Evolutionary conservation across 2,888 invertebrate genomes (phyloP), one percentile per base, ranked within the genome.

Genomic region (Eristalis pertinax): DNA sequence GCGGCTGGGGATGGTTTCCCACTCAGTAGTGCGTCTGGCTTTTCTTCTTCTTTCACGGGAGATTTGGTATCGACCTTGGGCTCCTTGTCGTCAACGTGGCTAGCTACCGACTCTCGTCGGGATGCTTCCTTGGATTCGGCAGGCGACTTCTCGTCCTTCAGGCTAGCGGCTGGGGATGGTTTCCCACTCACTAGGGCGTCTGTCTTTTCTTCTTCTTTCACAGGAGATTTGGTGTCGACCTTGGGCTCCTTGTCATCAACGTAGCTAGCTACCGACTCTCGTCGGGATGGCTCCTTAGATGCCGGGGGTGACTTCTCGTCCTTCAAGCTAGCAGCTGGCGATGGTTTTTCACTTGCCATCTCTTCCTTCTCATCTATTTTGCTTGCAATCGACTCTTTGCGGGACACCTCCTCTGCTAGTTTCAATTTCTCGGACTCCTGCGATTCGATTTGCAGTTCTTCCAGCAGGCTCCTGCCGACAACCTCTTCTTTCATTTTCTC

Each of bases 331-430:
- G 77, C 15, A 8, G 4, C n/a, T 1, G 74, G 22, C 0, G 74
- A 70, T 1, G 13, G 89, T 76, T 90, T 90, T 7, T 63, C 90
- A 90, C 43, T 79, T 3, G 60, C 79, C 0, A 63, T 73, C 0
- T 85, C 65, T 2, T 38, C 62, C 35, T 83, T 68, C 26, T 58
- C 63, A 15, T 41, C 67, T 11, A 13, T 11, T 41, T 41, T 24
- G 15, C 22, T 67, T 19, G 22, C 22, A 41, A 41, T n/a, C 11
- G 41, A 24, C 10, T 38, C 38, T 4, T 38, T 38, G 0, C 38
- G 38, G 13, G 8, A 19, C 19, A 8, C 8, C 2, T 50, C 50
- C 50, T 50, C 50, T 50, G 26, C 26, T 60, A 4, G 11, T 60
- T 26, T 60, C 24, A 60, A 2, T 8, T 50, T 50, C 19, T 84